Evolutionary conservation across 1,140 invertebrate genomes (phyloP), one percentile per base, ranked within the genome.

Genomic region (Penaeus vannamei): DNA sequence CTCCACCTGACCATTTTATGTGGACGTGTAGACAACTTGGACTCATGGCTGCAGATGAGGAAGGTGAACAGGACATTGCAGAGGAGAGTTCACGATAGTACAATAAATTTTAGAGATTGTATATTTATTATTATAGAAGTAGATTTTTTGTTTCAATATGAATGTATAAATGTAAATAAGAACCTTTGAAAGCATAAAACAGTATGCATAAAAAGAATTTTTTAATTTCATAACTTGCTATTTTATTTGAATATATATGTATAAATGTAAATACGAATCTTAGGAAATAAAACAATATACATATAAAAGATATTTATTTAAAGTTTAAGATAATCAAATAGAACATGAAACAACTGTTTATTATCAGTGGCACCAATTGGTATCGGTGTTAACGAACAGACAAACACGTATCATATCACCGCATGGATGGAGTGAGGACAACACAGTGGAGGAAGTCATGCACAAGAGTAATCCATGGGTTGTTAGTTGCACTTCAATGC

Each of bases 1-100:
- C 61, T 14, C 86, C 86, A 22, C 86, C 86, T n/a, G 36, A 72
- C 53, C 59, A 82, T 32, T 87, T 87, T 42, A 60, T 60, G 64
- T 87, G 86, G 86, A 83, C 86, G 2, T 87, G 86, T 69, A 76
- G 29, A 32, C 61, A 87, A 29, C 36, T 87, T 0, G 86, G 86
- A 22, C 79, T 87, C 20, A 59, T 80, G 79, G 20, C 85, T 0
- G 20, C 2, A 12, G 64, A 83, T 4, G 64, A 82, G 42, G 42
- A 53, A 53, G 17, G 12, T 8, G 53, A 53, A 53, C 5, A 53
- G 53, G 53, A 53, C 17, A 17, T 53, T 53, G 53, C 0, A 12
- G 53, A 53, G 53, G 53, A 53, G 14, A 53, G 53, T 17, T 53
- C 53, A 1, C 14, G 53, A 53, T 14, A 53, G 0, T 53, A 53